Evolutionary conservation across 2,888 invertebrate genomes (phyloP).

Genomic region (Tetheella fluctuosa): DNA sequence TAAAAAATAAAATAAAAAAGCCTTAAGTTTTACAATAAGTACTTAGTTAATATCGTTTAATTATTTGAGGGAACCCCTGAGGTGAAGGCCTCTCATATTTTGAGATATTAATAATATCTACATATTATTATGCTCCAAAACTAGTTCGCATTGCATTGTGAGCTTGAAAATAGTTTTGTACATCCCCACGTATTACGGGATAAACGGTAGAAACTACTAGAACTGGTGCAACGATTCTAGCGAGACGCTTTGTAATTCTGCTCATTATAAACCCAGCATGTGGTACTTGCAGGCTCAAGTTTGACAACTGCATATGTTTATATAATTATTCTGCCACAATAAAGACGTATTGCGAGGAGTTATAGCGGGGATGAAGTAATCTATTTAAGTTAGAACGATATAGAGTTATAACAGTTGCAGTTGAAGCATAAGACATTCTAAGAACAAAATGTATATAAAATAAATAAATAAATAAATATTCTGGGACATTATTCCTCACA

Average conservation of each 20-base stretch:
- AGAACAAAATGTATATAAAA: no score
- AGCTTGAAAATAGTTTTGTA: background rate
- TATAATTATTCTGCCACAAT: slow-evolving; percentile 5
- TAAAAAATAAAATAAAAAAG: no score
- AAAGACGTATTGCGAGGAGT: background rate
- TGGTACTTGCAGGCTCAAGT: background rate
- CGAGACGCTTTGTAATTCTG: background rate
- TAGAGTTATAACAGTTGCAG: no score
- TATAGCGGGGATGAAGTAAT: background rate
- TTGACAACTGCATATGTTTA: slow-evolving; percentile 8
- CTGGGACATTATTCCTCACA: no score
- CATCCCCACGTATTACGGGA: background rate
- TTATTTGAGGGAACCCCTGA: no score
- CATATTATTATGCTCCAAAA: background rate
- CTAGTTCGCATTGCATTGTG: background rate
- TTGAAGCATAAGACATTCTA: no score
- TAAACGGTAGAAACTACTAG: background rate
- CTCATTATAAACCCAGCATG: background rate
- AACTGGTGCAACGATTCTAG: background rate
- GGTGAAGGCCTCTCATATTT: no score
- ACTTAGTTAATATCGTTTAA: no score
- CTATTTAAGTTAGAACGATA: no score
- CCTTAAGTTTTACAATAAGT: no score
- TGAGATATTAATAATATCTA: no score
- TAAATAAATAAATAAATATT: no score